These are phyloP conservation scores for Drosophila suboccidentalis DNA, from an alignment of 2,888 invertebrate species.

Conservation along the genomic window DNA sequence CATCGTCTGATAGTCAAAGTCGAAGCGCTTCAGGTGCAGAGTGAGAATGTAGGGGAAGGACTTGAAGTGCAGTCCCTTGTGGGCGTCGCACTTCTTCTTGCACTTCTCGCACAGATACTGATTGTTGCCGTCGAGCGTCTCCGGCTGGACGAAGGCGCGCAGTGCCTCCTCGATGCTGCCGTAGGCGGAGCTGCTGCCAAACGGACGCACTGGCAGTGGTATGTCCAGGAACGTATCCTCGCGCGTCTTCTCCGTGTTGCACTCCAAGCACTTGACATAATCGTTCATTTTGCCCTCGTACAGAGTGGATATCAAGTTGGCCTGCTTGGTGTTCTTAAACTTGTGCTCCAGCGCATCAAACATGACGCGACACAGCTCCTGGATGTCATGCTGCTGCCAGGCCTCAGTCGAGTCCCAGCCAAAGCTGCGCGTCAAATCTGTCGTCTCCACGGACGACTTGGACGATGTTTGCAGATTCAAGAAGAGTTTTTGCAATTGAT, in stretches of 20 bases:
- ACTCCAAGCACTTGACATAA: constrained; percentile 95
- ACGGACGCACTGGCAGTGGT: constrained; percentile 93
- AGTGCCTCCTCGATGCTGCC: constrained; percentile 94
- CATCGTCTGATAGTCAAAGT: constrained; percentile 94
- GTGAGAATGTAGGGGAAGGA: constrained; percentile 95
- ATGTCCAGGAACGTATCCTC: constrained; percentile 94
- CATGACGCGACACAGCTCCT: constrained; percentile 95
- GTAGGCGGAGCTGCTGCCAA: constrained; percentile 91
- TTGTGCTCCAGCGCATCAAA: constrained; percentile 95
- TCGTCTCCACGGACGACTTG: constrained; percentile 93
- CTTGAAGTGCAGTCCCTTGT: constrained; percentile 94
- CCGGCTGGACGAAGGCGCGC: constrained; percentile 93
- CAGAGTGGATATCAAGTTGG: constrained; percentile 92
- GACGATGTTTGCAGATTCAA: constrained; percentile 93
- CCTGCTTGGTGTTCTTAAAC: constrained; percentile 93
- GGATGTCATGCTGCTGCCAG: constrained; percentile 97
- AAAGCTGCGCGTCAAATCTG: constrained; percentile 94
- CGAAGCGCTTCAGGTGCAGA: constrained; percentile 94
- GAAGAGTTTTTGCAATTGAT: constrained; percentile 94
- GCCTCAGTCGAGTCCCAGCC: constrained; percentile 96
- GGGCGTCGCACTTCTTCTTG: constrained; percentile 94
- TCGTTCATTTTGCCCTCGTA: constrained; percentile 93
- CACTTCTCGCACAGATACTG: constrained; percentile 95
- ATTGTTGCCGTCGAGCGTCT: constrained; percentile 93
- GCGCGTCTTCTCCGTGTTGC: constrained; percentile 92